Base-by-base conservation (phyloP, 2,113 vertebrate genomes). In the Natator depressus region DNA sequence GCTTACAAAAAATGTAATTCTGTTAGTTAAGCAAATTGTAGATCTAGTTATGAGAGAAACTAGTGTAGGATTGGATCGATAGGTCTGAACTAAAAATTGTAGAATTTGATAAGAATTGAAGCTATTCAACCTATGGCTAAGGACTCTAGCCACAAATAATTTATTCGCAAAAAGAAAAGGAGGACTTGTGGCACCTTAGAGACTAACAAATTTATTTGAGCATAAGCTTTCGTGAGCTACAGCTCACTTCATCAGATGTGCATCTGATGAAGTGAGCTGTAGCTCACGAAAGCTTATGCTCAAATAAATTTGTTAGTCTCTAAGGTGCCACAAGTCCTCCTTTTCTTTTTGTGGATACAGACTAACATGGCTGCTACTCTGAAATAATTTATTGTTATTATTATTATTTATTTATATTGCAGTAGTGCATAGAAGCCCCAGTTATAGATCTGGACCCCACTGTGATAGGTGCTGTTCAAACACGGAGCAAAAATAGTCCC, bases 1-100 rank as follows among this genome's bases (percentile, higher is more conserved):
- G 29, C 38, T 89, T 96, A 75, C 22, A 94, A 95, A 93, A 91
- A 89, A 88, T 51, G 55, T 35, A 57, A 94, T 89, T 96, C 82
- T 96, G 72, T 95, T 80, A 72, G 84, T 90, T 91, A 92, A 93
- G 59, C 93, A 51, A 89, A 55, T 53, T 83, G 50, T 47, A 95
- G 82, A 80, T 94, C 75, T 91, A 29, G 5, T 91, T 94, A n/a
- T 79, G 14, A 92, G 82, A 92, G 82, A 57, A 95, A 51, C 89
- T 57, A 31, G 46, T 87, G 29, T 22, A 47, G 62, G 84, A 31
- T 38, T n/a, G 42, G 55, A 53, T 38, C 29, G 89, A 20, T 85
- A 87, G 75, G 42, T 86, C 91, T 93, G 38, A 84, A 83, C 4
- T 47, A 78, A 38, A 50, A 1, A 3, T 27, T 65, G 72, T 16